phyloP scores from a whole-genome alignment of 2,888 invertebrate species.

The Siphonodentalium dalli region DNA sequence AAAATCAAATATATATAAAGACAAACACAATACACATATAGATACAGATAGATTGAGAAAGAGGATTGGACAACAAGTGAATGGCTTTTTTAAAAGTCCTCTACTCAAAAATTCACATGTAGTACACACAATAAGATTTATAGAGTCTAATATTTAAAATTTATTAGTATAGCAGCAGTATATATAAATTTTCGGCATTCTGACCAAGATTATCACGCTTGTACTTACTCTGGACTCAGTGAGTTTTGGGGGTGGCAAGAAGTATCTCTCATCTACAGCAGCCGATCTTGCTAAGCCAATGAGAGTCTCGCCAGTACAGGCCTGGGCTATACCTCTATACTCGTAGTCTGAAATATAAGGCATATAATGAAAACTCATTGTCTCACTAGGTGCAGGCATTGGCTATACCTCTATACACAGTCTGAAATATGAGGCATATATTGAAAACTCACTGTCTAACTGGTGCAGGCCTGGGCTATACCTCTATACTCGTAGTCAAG shows the following conservation, averaged over 20 bases:
- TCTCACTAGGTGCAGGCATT: slow-evolving; percentile 84
- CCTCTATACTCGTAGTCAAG: slow-evolving; percentile 73
- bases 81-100: no score
- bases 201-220: neutral
- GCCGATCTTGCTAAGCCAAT: slow-evolving; percentile 78
- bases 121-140: no score
- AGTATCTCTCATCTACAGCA: slow-evolving; percentile 77
- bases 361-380: no score
- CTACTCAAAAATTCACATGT: no score
- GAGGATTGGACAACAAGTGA: no score
- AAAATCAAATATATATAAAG: no score
- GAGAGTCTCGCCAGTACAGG: slow-evolving; percentile 78
- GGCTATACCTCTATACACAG: slow-evolving; percentile 77
- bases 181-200: no score
- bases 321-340: slow-evolving; percentile 79
- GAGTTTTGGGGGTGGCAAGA: slow-evolving; percentile 72
- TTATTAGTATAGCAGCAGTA: no score
- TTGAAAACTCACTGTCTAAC: no score
- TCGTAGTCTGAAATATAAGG: slow-evolving; percentile 68
- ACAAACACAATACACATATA: no score
- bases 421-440: slow-evolving; percentile 59
- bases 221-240: slow-evolving; percentile 35
- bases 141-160: no score
- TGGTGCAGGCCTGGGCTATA: slow-evolving; percentile 83
- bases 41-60: no score